Evolutionary conservation across 1,140 invertebrate species (phyloP), one percentile per base, ranked within the genome.

Genomic region (Penaeus japonicus): DNA sequence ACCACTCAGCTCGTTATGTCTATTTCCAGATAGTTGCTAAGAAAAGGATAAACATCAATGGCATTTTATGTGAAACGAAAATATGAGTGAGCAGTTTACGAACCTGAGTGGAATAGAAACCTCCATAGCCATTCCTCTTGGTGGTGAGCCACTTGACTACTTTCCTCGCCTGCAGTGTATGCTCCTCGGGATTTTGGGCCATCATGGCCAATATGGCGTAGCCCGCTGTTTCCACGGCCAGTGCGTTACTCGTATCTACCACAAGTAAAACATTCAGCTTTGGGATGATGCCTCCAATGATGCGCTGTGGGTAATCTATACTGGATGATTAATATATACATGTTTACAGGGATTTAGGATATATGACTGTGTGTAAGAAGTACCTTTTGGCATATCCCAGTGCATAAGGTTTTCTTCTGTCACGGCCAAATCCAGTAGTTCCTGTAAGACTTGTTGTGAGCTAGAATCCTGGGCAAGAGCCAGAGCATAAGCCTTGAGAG

Each of bases 191-290:
- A 47, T 90, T 22, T 10, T 27, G 80, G 0, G n/a, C 82, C 22
- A 96, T 91, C 24, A 95, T 92, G 12, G 95, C 94, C 59, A 97
- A 91, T 32, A 97, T 91, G 4, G 94, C 95, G 91, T 97, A 97
- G 0, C 96, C 94, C 1, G 96, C 96, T 91, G 96, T 96, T 92
- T 97, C 96, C 35, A 97, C 94, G 91, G 94, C 94, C 18, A 93
- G 65, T 39, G 92, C 92, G 10, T 92, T 55, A 2, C 93, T 92
- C 5, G 92, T 92, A 78, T 92, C 92, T 32, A 91, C n/a, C 15
- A 35, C 15, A n/a, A n/a, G n/a, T 47, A 12, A 17, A 79, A 54
- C 20, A 88, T 15, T 53, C 10, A 55, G 59, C 30, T 39, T 78
- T 27, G 73, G 93, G 92, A 78, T n/a, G n/a, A n/a, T n/a, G n/a